phyloP scores from a whole-genome alignment of 2,797 vertebrate genomes.

The Diplodus puntazzo region DNA sequence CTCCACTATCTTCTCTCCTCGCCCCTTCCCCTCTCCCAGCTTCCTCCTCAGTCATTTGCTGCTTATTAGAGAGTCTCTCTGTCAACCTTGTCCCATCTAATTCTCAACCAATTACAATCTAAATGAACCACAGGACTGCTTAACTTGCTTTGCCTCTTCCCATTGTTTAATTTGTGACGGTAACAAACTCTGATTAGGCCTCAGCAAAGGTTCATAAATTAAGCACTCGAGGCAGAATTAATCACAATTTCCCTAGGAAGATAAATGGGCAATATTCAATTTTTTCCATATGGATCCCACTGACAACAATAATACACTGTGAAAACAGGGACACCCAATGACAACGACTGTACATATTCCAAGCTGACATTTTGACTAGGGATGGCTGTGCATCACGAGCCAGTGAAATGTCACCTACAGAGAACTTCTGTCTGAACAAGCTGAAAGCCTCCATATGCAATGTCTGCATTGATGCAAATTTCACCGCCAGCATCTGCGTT shows the following conservation, averaged over 20 bases:
- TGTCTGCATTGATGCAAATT: slow-evolving; percentile 50
- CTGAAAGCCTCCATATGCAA: slow-evolving; percentile 32
- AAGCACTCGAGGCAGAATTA: slow-evolving; percentile 73
- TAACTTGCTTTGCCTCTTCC: slow-evolving; percentile 76
- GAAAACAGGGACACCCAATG: slow-evolving; percentile 9
- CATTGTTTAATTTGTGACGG: slow-evolving; percentile 82
- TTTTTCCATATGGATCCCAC: slow-evolving; percentile 54
- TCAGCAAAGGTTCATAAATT: slow-evolving; percentile 77
- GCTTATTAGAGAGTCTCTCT: slow-evolving; percentile 74
- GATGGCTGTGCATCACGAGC: slow-evolving; percentile 28
- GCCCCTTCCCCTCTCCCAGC: slow-evolving; percentile 20
- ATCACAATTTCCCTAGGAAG: slow-evolving; percentile 62
- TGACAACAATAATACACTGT: slow-evolving; percentile 40
- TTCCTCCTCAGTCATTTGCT: slow-evolving; percentile 68
- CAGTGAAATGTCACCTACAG: slow-evolving; percentile 59
- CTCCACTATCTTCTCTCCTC: slow-evolving; percentile 11
- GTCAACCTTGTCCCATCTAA: slow-evolving; percentile 79
- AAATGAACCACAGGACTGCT: slow-evolving; percentile 80
- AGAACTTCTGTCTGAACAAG: slow-evolving; percentile 41
- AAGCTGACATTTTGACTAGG: slow-evolving; percentile 43
- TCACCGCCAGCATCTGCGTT: slow-evolving; percentile 36
- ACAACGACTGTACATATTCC: slow-evolving; percentile 25
- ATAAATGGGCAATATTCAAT: slow-evolving; percentile 73
- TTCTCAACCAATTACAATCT: slow-evolving; percentile 82
- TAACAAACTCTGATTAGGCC: slow-evolving; percentile 80